Evolutionary conservation across 2,888 invertebrate species (phyloP).

Genomic region (Asteroscopus sphinx): DNA sequence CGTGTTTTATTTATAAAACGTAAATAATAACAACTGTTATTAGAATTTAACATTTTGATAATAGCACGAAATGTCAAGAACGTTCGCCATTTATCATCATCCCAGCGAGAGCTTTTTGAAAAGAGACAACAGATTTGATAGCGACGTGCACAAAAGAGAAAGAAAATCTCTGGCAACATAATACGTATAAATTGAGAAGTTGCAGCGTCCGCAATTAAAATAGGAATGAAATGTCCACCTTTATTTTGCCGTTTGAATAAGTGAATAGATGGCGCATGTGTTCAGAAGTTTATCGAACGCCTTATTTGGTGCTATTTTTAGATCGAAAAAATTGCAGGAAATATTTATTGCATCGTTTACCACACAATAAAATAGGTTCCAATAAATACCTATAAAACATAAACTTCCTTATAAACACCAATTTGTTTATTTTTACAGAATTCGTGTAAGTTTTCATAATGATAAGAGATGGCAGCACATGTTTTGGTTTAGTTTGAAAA

Average conservation of each 20-base stretch:
- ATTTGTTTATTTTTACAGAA: neutral
- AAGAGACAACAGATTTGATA: slow-evolving; percentile 59
- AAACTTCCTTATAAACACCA: neutral
- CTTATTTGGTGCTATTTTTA: slow-evolving; percentile 80
- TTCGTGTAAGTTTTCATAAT: neutral
- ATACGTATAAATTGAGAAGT: slow-evolving; percentile 65
- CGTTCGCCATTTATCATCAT: slow-evolving; percentile 81
- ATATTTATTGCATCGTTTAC: slow-evolving; percentile 14
- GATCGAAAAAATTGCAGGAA: slow-evolving; percentile 53
- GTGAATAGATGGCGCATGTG: slow-evolving; percentile 82
- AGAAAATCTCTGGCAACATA: slow-evolving; percentile 50
- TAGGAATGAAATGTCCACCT: slow-evolving; percentile 42
- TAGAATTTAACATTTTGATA: slow-evolving; percentile 71
- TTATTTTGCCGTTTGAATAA: slow-evolving; percentile 55
- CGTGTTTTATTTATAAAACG: slow-evolving; percentile 76
- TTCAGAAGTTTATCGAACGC: slow-evolving; percentile 85
- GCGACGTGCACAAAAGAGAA: slow-evolving; percentile 60
- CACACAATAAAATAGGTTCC: slow-evolving; percentile 3
- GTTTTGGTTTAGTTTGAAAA: neutral
- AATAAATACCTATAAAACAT: slow-evolving; percentile 2
- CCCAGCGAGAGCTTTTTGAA: slow-evolving; percentile 63
- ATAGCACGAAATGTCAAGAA: slow-evolving; percentile 78
- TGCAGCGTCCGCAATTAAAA: slow-evolving; percentile 26
- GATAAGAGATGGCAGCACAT: slow-evolving; percentile 55
- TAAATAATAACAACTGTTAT: slow-evolving; percentile 63